A percentile compares a stretch with the other conserved stretches of the same genome.
These are phyloP conservation scores for Eumaeus atala DNA, from an alignment of 1,140 invertebrate species.

Conservation along the genomic window DNA sequence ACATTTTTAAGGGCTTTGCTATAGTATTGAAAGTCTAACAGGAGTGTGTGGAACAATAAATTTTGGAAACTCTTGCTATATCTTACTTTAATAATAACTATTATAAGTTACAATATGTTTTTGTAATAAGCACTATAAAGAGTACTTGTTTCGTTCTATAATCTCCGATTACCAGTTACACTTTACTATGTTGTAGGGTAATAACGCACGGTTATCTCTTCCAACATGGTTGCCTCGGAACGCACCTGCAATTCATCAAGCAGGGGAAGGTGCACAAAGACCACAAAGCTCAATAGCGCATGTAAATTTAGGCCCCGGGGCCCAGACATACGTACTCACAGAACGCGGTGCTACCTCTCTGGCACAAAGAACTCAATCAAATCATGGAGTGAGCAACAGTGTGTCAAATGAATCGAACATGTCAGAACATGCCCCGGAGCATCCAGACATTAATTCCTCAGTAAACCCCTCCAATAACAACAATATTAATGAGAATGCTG, in stretches of 20 bases:
- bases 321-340: slow-evolving; percentile 52
- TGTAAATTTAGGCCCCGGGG: slow-evolving; percentile 48
- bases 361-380: slow-evolving; percentile 30
- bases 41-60: no score
- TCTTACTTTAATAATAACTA: no score
- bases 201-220: slow-evolving; percentile 57
- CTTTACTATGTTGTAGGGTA: slow-evolving; percentile 38
- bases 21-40: no score
- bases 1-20: no score
- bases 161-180: background rate
- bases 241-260: slow-evolving; percentile 47
- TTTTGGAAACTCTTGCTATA: no score
- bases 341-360: slow-evolving; percentile 37
- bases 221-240: slow-evolving; percentile 62
- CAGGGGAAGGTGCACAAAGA: slow-evolving; percentile 39
- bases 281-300: slow-evolving; percentile 65
- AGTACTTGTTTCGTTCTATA: no score
- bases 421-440: slow-evolving; percentile 40
- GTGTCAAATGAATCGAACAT: slow-evolving; percentile 52
- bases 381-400: slow-evolving; percentile 44
- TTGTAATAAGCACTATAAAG: no score
- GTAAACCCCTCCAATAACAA: slow-evolving; percentile 65
- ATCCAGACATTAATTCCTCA: slow-evolving; percentile 51
- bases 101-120: no score
- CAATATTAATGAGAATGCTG: slow-evolving; percentile 62